Evolutionary conservation across 2,113 vertebrate genomes (phyloP).

Genomic region (Chelonoidis abingdonii): DNA sequence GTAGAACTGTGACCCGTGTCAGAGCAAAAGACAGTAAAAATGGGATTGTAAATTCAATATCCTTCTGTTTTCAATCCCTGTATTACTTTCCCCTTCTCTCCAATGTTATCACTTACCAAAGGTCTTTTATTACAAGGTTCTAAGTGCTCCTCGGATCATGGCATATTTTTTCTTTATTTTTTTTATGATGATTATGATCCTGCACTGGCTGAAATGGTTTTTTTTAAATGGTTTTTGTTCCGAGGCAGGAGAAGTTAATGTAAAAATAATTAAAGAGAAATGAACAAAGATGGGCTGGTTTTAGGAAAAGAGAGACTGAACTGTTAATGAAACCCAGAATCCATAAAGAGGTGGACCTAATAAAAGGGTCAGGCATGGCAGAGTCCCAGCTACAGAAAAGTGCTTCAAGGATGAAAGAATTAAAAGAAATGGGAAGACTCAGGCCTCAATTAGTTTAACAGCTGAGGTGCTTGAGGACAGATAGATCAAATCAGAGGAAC

Average conservation of each 20-base stretch:
- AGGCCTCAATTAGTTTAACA: constrained; percentile 22
- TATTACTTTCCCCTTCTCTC: background rate
- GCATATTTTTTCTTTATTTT: background rate
- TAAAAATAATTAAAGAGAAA: constrained; percentile 11
- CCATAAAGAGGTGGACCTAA: background rate
- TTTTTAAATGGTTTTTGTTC: background rate
- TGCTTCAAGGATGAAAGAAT: constrained; percentile 33
- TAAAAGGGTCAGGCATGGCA: constrained; percentile 23
- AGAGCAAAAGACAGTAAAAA: constrained; percentile 84
- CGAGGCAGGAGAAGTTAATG: background rate
- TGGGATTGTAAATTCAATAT: constrained; percentile 66
- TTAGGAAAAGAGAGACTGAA: background rate
- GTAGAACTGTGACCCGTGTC: constrained; percentile 78
- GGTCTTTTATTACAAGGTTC: background rate
- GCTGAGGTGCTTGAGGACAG: background rate
- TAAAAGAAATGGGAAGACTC: background rate
- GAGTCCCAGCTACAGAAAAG: constrained; percentile 24
- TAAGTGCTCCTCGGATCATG: background rate
- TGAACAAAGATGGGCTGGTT: background rate
- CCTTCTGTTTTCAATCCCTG: background rate
- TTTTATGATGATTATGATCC: background rate
- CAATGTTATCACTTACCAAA: background rate
- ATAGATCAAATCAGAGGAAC: constrained; percentile 10
- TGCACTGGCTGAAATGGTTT: background rate
- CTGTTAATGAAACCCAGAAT: background rate